Evolutionary conservation across 2,888 invertebrate genomes (phyloP).

Genomic region (Dynastes hyllus): DNA sequence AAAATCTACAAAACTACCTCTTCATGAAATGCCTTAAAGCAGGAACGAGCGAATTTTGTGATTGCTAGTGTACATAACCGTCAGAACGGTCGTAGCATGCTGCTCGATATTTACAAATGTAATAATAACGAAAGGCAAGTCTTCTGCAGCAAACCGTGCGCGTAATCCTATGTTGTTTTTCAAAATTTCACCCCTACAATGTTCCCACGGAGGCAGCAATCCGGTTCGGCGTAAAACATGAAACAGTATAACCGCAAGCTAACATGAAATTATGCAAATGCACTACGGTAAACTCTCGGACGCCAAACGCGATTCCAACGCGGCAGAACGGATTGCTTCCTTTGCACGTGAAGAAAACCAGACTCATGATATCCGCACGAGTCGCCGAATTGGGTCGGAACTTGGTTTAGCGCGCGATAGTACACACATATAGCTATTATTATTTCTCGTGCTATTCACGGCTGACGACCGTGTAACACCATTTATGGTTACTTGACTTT

Average conservation of each 20-base stretch:
- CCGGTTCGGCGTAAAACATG: neutral
- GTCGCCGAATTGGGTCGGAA: conserved; percentile 20
- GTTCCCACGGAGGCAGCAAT: neutral
- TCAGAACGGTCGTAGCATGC: too few relatives aligned
- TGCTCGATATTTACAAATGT: neutral
- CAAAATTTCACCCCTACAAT: neutral
- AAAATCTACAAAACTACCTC: too few relatives aligned
- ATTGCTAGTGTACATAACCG: neutral
- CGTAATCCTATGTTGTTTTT: neutral
- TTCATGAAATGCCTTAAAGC: too few relatives aligned
- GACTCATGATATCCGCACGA: conserved; percentile 2
- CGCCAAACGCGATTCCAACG: conserved; percentile 5
- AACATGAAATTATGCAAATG: conserved; percentile 30
- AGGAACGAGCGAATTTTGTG: neutral
- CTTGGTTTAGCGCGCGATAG: neutral
- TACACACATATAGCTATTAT: neutral
- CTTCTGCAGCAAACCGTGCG: neutral
- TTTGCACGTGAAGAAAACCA: conserved; percentile 11
- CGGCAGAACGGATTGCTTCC: conserved; percentile 14
- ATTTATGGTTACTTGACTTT: neutral
- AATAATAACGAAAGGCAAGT: neutral
- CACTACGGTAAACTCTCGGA: conserved; percentile 6
- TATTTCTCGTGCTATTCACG: neutral
- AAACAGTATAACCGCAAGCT: conserved; percentile 1
- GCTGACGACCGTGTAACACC: neutral